phyloP scores from a whole-genome alignment of 2,888 invertebrate species.

The Candidula unifasciata region DNA sequence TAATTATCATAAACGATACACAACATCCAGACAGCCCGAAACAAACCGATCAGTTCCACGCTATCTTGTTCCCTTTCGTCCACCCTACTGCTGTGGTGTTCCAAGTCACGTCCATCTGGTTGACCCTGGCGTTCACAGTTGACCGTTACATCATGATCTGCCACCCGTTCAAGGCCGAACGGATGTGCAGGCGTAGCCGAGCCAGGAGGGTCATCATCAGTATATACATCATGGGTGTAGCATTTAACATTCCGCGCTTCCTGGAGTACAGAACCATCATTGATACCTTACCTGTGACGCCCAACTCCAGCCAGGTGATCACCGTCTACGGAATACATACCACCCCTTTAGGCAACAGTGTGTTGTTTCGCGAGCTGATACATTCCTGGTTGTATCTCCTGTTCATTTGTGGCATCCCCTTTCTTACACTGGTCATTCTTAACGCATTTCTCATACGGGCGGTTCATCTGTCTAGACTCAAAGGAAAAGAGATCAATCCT shows the following conservation, averaged over 20 bases:
- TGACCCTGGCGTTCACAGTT: slow-evolving; percentile 77
- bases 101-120: slow-evolving; percentile 77
- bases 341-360: slow-evolving; percentile 69
- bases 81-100: slow-evolving; percentile 75
- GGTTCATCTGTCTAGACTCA: slow-evolving; percentile 72
- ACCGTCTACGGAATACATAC: slow-evolving; percentile 58
- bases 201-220: slow-evolving; percentile 71
- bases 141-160: slow-evolving; percentile 78
- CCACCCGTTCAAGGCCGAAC: slow-evolving; percentile 76
- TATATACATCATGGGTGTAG: slow-evolving; percentile 67
- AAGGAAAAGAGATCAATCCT: slow-evolving; percentile 73
- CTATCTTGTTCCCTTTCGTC: slow-evolving; percentile 73
- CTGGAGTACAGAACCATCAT: slow-evolving; percentile 72
- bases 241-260: slow-evolving; percentile 75
- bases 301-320: slow-evolving; percentile 51
- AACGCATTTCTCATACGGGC: slow-evolving; percentile 76
- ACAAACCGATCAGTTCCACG: slow-evolving; percentile 53
- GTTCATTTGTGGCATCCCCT: slow-evolving; percentile 76
- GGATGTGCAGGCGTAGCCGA: slow-evolving; percentile 71
- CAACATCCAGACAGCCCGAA: slow-evolving; percentile 50
- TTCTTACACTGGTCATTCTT: slow-evolving; percentile 74
- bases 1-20: slow-evolving; percentile 72
- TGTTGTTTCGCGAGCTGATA: slow-evolving; percentile 70
- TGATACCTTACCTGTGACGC: slow-evolving; percentile 52
- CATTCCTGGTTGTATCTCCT: slow-evolving; percentile 76